Evolutionary conservation across 2,797 vertebrate species (phyloP).

Genomic region (Octomys mimax): DNA sequence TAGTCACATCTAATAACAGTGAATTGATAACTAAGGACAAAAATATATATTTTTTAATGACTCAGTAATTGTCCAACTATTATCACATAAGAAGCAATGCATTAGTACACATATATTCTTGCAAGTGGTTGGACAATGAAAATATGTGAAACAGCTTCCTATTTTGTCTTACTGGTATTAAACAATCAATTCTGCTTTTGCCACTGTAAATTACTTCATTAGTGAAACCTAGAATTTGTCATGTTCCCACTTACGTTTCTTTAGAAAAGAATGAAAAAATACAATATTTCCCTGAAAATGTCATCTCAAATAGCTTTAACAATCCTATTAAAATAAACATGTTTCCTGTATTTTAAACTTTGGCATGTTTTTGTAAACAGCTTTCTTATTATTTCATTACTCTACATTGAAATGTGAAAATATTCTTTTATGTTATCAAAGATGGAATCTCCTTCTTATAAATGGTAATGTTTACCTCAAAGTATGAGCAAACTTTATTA

Average conservation of each 20-base stretch:
- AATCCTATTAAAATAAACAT: background rate
- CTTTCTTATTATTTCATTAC: background rate
- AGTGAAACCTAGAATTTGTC: background rate
- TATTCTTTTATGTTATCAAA: constrained; percentile 13
- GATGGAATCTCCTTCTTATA: constrained; percentile 25
- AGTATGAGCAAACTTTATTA: constrained; percentile 47
- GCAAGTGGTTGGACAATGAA: constrained; percentile 1
- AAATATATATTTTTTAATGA: background rate
- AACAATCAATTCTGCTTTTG: background rate
- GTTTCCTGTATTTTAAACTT: background rate
- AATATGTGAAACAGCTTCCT: background rate
- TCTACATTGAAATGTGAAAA: constrained; percentile 47
- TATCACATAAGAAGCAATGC: background rate
- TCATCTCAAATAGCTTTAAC: background rate
- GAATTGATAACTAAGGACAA: background rate
- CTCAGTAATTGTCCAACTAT: constrained; percentile 1
- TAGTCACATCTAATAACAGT: background rate
- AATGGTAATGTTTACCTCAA: constrained; percentile 69
- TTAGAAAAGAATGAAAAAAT: constrained; percentile 12
- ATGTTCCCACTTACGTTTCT: background rate
- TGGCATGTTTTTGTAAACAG: constrained; percentile 13
- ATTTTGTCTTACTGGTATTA: background rate
- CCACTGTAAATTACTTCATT: background rate
- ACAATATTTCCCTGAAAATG: background rate
- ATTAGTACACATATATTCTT: background rate